phyloP scores from a whole-genome alignment of 2,113 vertebrate species.

The Orycteropus afer region DNA sequence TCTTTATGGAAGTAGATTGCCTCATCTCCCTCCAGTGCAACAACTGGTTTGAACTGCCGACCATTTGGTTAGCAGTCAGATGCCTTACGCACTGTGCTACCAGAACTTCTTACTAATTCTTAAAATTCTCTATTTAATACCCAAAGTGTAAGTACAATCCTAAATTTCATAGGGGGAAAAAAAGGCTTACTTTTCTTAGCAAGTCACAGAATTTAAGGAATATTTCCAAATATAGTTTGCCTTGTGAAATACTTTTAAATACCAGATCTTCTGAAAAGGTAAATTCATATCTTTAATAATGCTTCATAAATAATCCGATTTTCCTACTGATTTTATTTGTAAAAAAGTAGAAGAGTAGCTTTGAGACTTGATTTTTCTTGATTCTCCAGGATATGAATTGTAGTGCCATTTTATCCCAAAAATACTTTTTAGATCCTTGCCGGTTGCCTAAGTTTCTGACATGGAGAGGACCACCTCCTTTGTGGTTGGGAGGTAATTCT shows the following conservation, averaged over 20 bases:
- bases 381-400: slow-evolving; percentile 36
- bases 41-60: too few species aligned
- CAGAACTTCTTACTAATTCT: slow-evolving; percentile 2
- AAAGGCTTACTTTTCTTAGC: not conserved
- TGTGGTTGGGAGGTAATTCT: slow-evolving; percentile 57
- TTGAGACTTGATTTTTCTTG: slow-evolving; percentile 45
- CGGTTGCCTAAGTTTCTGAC: slow-evolving; percentile 57
- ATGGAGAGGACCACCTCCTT: not conserved
- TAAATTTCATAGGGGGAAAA: not conserved
- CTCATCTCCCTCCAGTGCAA: too few species aligned
- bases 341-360: slow-evolving; percentile 59
- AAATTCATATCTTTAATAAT: not conserved
- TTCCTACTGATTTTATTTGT: slow-evolving; percentile 2
- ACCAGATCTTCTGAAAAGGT: slow-evolving; percentile 25
- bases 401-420: slow-evolving; percentile 55
- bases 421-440: slow-evolving; percentile 61
- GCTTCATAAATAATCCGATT: not conserved
- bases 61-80: too few species aligned
- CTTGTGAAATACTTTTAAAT: slow-evolving; percentile 49
- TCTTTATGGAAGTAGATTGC: too few species aligned
- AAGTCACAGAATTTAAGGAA: slow-evolving; percentile 13
- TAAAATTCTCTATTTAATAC: not conserved
- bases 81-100: too few species aligned
- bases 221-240: slow-evolving; percentile 34
- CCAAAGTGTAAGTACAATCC: not conserved